A percentile compares a stretch with the other conserved stretches of the same genome.
Evolutionary conservation across 2,888 invertebrate genomes (phyloP).

Genomic region (Nomada hirtipes): DNA sequence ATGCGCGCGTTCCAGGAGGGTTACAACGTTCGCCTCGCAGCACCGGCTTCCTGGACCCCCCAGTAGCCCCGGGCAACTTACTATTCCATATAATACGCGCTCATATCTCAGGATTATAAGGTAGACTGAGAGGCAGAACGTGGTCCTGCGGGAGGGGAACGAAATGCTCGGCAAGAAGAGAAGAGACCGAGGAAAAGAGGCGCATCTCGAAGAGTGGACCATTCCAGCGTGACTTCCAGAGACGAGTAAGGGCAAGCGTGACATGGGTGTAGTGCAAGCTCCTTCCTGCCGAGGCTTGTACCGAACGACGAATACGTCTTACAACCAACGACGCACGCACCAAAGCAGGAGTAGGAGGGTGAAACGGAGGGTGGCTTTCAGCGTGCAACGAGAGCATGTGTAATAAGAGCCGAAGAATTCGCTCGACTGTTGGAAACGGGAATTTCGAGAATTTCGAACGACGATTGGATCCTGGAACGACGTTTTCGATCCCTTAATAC

Average conservation of each 20-base stretch:
- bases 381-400: constrained; percentile 70
- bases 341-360: constrained; percentile 24
- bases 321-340: constrained; percentile 65
- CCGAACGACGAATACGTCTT: constrained; percentile 68
- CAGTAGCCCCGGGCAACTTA: constrained; percentile 74
- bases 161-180: constrained; percentile 30
- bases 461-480: constrained; percentile 62
- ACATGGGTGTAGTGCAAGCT: constrained; percentile 58
- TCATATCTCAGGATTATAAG: constrained; percentile 84
- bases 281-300: constrained; percentile 56
- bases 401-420: constrained; percentile 73
- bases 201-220: constrained; percentile 56
- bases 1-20: constrained; percentile 75
- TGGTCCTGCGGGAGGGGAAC: constrained; percentile 57
- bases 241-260: constrained; percentile 64
- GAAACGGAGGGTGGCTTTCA: constrained; percentile 60
- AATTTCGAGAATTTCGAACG: constrained; percentile 56
- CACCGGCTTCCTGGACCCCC: constrained; percentile 74
- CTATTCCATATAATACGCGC: constrained; percentile 81
- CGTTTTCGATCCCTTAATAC: constrained; percentile 54
- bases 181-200: constrained; percentile 24
- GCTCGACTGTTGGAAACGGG: constrained; percentile 74
- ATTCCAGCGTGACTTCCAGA: constrained; percentile 59
- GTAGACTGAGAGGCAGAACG: constrained; percentile 66
- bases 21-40: constrained; percentile 74